Conservation (phyloP, 2,888 invertebrate species). For the Orthosia incerta region DNA sequence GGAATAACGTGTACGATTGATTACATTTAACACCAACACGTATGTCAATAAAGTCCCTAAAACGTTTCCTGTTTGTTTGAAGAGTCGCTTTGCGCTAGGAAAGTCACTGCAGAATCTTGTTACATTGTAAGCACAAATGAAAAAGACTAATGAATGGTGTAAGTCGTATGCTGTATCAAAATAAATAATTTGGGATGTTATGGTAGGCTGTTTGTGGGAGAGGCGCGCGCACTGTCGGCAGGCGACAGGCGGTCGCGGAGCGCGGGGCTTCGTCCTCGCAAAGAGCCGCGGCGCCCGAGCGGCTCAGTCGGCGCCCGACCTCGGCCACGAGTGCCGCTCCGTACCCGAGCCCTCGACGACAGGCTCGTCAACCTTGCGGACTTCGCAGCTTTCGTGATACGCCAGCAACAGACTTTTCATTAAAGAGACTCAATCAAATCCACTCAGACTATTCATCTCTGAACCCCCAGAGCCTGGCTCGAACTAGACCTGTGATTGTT, state of each 20-base stretch:
- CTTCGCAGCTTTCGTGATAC: conserved; percentile 76
- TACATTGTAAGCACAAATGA: conserved; percentile 4
- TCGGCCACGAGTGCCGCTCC: conserved; percentile 72
- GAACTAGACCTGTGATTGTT: conserved; percentile 89
- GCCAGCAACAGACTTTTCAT: conserved; percentile 67
- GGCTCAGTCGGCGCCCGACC: conserved; percentile 84
- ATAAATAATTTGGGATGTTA: conserved; percentile 75
- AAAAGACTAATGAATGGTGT: conserved; percentile 31
- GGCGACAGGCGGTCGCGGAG: conserved; percentile 74
- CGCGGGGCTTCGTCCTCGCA: conserved; percentile 81
- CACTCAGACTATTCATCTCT: conserved; percentile 72
- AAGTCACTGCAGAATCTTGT: not conserved
- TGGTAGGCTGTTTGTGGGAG: conserved; percentile 71
- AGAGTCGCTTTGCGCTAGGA: not conserved
- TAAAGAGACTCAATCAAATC: conserved; percentile 72
- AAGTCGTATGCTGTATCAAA: conserved; percentile 69
- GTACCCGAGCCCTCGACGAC: conserved; percentile 75
- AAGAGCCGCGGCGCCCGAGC: conserved; percentile 84
- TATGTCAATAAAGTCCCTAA: not conserved
- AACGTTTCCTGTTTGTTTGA: not conserved
- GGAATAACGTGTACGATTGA: not conserved
- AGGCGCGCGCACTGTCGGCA: conserved; percentile 86
- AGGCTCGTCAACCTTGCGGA: conserved; percentile 79
- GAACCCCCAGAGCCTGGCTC: conserved; percentile 77
- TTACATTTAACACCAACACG: not conserved